These are phyloP conservation scores for Synergus umbraculus DNA, from an alignment of 2,888 invertebrate species.

Conservation along the genomic window DNA sequence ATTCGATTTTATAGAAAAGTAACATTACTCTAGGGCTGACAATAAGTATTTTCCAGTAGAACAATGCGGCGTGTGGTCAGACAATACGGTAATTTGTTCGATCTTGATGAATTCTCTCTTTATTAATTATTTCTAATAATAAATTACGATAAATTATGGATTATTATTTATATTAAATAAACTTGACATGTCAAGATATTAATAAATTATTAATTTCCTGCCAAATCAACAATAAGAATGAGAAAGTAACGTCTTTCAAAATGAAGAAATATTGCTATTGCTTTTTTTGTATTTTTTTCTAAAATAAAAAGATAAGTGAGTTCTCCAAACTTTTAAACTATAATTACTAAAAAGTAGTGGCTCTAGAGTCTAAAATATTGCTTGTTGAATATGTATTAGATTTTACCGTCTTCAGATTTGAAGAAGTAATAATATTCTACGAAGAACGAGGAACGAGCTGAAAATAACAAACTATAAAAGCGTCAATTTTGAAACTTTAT, in stretches of 20 bases:
- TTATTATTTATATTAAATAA: not conserved
- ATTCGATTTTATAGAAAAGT: not conserved
- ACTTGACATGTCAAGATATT: too few relatives aligned
- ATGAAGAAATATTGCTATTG: not conserved
- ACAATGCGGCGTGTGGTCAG: conserved; percentile 33
- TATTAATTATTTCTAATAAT: not conserved
- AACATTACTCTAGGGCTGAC: not conserved
- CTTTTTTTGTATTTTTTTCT: not conserved
- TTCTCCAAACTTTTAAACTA: not conserved
- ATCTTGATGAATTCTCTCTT: not conserved
- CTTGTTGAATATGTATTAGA: conserved; percentile 7
- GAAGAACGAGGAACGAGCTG: not conserved
- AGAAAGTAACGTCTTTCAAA: not conserved
- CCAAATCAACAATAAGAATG: not conserved
- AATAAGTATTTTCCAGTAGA: conserved; percentile 12
- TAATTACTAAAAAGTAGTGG: not conserved
- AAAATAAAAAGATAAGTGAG: not conserved
- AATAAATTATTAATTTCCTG: not conserved
- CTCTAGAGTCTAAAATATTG: not conserved
- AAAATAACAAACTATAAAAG: not conserved
- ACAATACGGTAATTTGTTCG: not conserved
- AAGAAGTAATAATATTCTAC: not conserved
- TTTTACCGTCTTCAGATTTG: not conserved
- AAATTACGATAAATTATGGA: too few relatives aligned
- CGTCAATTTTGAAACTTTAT: not conserved